Percentiles rank a stretch among this genome's conserved stretches.
Evolutionary conservation across 2,797 vertebrate genomes (phyloP).

Genomic region (Xenopus petersii): DNA sequence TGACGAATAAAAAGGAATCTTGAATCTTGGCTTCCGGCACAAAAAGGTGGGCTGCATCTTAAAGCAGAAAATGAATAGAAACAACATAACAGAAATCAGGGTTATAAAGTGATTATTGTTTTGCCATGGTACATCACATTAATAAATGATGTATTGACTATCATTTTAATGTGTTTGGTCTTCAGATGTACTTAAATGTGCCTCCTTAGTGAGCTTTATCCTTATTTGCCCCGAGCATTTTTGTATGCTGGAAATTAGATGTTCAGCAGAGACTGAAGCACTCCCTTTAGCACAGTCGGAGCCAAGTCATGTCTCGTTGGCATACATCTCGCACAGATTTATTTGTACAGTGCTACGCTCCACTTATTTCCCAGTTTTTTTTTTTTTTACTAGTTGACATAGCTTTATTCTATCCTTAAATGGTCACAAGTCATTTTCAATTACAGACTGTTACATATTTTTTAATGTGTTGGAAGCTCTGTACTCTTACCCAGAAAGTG

Average conservation of each 20-base stretch:
- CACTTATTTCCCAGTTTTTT: slow-evolving; percentile 7
- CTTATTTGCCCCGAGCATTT: neutral
- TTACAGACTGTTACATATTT: slow-evolving; percentile 1
- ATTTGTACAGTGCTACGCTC: slow-evolving; percentile 9
- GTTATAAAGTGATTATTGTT: too few species aligned
- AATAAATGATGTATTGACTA: neutral
- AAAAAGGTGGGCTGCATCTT: too few species aligned
- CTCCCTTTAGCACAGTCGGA: neutral
- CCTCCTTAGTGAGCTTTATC: neutral
- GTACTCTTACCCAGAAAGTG: slow-evolving; percentile 1
- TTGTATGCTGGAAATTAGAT: neutral
- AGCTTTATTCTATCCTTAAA: neutral
- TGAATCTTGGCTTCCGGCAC: too few species aligned
- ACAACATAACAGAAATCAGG: too few species aligned
- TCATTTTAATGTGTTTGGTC: neutral
- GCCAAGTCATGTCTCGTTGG: slow-evolving; percentile 29
- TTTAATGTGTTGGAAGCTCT: slow-evolving; percentile 1
- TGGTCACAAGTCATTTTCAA: slow-evolving; percentile 17
- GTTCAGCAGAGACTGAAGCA: neutral
- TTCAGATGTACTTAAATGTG: neutral
- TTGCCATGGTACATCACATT: neutral
- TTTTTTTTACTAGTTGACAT: neutral
- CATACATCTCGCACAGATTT: slow-evolving; percentile 6
- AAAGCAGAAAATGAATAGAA: too few species aligned
- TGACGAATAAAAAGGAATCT: too few species aligned